These are phyloP conservation scores for Gallinago media DNA, from an alignment of 2,113 vertebrate species.

Conservation along the genomic window DNA sequence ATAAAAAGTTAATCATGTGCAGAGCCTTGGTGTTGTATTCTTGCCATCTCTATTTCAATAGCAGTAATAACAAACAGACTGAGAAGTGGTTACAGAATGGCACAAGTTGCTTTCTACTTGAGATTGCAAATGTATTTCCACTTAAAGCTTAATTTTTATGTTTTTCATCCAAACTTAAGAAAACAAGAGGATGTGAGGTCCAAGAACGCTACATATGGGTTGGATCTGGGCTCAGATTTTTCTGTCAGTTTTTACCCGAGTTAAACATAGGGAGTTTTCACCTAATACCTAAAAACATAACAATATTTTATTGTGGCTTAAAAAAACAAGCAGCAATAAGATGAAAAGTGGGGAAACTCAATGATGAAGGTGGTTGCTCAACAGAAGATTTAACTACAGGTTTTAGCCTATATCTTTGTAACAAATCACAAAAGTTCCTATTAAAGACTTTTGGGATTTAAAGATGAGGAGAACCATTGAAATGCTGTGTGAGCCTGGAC, in stretches of 20 bases:
- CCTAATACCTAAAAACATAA: neutral
- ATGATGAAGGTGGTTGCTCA: neutral
- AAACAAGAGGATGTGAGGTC: neutral
- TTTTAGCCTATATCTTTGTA: neutral
- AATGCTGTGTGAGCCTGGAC: neutral
- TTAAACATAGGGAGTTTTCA: neutral
- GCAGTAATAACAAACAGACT: constrained; percentile 45
- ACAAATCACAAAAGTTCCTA: neutral
- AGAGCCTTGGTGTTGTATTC: constrained; percentile 23
- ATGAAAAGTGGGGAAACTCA: neutral
- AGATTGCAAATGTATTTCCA: constrained; percentile 11
- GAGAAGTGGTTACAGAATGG: neutral
- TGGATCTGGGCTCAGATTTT: neutral
- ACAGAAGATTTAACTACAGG: neutral
- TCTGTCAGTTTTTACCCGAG: neutral
- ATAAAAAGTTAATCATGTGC: constrained; percentile 55
- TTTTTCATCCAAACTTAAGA: neutral
- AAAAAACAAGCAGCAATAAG: neutral
- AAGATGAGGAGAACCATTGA: neutral
- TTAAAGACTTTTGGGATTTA: neutral
- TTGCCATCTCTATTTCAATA: constrained; percentile 47
- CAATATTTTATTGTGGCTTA: neutral
- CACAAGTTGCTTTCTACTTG: neutral
- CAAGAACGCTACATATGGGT: neutral
- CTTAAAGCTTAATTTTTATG: constrained; percentile 5